Evolutionary conservation across 2,797 vertebrate species (phyloP).

Genomic region (Tragelaphus eurycerus): DNA sequence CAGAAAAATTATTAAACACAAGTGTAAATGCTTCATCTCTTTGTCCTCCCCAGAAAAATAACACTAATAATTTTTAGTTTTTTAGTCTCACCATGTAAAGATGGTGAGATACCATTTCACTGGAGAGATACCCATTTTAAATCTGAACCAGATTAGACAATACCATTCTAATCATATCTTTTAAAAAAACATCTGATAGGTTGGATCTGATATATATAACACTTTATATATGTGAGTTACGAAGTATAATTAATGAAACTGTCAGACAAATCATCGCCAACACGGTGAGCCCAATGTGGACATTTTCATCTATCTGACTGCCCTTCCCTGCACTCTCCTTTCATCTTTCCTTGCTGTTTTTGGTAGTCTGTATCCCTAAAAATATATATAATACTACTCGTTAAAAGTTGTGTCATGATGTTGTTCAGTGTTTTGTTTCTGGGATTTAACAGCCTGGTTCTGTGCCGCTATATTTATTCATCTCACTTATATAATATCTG

Average conservation of each 20-base stretch:
- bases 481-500: not conserved
- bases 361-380: not conserved
- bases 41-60: not conserved
- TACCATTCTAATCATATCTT: not conserved
- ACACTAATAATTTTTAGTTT: not conserved
- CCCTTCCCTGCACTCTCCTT: no score
- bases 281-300: accelerated
- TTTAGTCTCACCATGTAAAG: not conserved
- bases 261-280: accelerated
- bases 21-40: not conserved
- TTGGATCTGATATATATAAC: not conserved
- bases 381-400: not conserved
- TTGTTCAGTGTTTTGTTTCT: not conserved
- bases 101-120: no score
- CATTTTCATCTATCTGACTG: accelerated
- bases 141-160: not conserved
- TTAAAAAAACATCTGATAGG: not conserved
- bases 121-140: not conserved
- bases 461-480: not conserved
- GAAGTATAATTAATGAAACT: not conserved
- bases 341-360: not conserved
- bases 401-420: accelerated
- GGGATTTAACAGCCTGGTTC: not conserved
- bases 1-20: not conserved
- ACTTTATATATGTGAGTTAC: no score